A percentile compares a stretch with the other conserved stretches of the same genome.
Evolutionary conservation across 2,888 invertebrate species (phyloP).

Genomic region (Polyploca ridens): DNA sequence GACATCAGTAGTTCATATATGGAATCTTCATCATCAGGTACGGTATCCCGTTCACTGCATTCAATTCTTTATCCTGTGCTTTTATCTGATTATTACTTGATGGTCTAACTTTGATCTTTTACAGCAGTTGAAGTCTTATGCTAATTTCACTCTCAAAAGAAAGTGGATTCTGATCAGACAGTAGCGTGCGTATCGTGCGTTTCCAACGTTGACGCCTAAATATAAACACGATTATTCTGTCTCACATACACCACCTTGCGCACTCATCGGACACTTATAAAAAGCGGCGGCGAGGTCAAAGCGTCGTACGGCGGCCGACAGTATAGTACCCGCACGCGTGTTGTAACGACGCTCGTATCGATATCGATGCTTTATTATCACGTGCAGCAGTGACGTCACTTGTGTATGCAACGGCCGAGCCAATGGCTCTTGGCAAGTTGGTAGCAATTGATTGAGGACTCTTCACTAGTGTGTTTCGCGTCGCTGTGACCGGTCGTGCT

Average conservation of each 20-base stretch:
- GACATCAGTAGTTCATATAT: conserved; percentile 26
- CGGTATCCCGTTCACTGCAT: neutral
- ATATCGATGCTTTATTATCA: conserved; percentile 74
- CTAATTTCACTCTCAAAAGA: conserved; percentile 14
- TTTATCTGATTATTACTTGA: neutral
- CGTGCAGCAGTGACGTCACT: conserved; percentile 75
- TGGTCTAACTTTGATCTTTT: neutral
- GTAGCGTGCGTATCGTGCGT: conserved; percentile 53
- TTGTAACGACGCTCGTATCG: conserved; percentile 74
- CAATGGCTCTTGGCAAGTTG: conserved; percentile 79
- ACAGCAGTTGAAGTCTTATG: neutral
- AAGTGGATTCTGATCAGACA: conserved; percentile 35
- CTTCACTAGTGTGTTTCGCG: conserved; percentile 71
- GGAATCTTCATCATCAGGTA: conserved; percentile 13
- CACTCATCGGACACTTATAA: conserved; percentile 80
- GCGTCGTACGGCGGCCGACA: conserved; percentile 65
- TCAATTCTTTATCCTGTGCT: neutral
- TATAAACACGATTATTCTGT: conserved; percentile 71
- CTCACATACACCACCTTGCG: conserved; percentile 73
- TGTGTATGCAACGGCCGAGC: conserved; percentile 72
- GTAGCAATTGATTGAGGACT: conserved; percentile 65
- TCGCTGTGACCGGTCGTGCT: conserved; percentile 67
- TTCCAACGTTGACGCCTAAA: conserved; percentile 65
- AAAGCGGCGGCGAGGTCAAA: conserved; percentile 80
- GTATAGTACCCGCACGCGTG: conserved; percentile 77